Evolutionary conservation across 2,888 invertebrate genomes (phyloP).

Genomic region (Lysandra bellargus): DNA sequence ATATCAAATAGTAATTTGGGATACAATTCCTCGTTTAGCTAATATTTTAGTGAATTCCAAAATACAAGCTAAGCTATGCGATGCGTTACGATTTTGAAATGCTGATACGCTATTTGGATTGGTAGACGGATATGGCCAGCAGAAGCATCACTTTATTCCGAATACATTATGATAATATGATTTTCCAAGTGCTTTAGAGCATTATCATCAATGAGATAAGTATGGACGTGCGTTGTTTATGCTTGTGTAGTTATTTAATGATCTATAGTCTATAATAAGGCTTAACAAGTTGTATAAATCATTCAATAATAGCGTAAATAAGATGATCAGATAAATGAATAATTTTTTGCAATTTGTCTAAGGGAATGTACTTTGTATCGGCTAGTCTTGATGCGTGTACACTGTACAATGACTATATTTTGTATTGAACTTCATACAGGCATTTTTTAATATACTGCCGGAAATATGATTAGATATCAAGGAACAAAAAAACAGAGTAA

Average conservation of each 20-base stretch:
- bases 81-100: background rate
- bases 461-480: conserved; percentile 9
- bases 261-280: conserved; percentile 20
- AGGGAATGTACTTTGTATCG: background rate
- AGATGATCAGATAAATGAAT: conserved; percentile 14
- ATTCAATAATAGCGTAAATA: conserved; percentile 10
- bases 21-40: too few species aligned
- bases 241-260: conserved; percentile 17
- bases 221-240: conserved; percentile 4
- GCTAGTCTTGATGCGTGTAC: background rate
- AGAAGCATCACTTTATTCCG: background rate
- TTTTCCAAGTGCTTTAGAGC: background rate
- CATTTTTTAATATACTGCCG: background rate
- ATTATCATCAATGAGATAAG: conserved; percentile 22
- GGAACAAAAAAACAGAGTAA: background rate
- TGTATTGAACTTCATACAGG: background rate
- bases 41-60: too few species aligned
- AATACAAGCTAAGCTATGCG: background rate
- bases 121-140: background rate
- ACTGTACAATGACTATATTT: background rate
- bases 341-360: conserved; percentile 3
- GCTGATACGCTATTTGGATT: background rate
- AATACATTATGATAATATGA: background rate
- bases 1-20: background rate
- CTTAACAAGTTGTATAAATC: background rate